Evolutionary conservation across 2,888 invertebrate species (phyloP), one percentile per base, ranked within the genome.

Genomic region (Iphiclides podalirius): DNA sequence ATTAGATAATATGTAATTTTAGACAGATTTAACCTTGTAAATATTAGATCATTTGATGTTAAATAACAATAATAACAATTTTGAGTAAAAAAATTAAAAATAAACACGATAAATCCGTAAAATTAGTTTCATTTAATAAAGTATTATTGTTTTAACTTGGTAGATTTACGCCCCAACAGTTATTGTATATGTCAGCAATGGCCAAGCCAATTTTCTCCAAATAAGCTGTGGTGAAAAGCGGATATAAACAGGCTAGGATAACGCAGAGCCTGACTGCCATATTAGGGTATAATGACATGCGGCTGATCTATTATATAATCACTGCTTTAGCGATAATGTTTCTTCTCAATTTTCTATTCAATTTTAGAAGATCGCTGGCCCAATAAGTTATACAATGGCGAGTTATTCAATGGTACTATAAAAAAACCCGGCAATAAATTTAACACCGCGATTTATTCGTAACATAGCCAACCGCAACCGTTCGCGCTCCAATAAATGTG

Each of bases 401-500:
- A 13, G 16, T 15, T 36, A 36, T 36, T 7, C 16, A 36, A 16
- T 36, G 16, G 36, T 4, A 13, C 4, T 15, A 20, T 34, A 34
- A 35, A 31, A 14, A 42, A n/a, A 17, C 34, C 9, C 34, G 23
- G 42, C 20, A 34, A 42, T 41, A 35, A 34, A 43, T 43, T 35
- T 34, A 14, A 43, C 17, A 34, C 23, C 20, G 20, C 42, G 34
- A 34, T 34, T 20, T 35, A 23, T 20, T 43, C 23, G 20, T 34
- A 34, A 11, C 20, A 34, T 43, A 4, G 34, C 20, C n/a, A 35
- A 20, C 23, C 23, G 42, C 42, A 43, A 43, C 13, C 20, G 11
- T 16, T 42, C 20, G 16, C 20, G 42, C 42, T 42, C 42, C 34
- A 34, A 42, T 42, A 34, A 42, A 42, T 42, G 31, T n/a, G 31